Evolutionary conservation across 1,140 invertebrate species (phyloP), one percentile per base, ranked within the genome.

Genomic region (Drosophila malerkotliana): DNA sequence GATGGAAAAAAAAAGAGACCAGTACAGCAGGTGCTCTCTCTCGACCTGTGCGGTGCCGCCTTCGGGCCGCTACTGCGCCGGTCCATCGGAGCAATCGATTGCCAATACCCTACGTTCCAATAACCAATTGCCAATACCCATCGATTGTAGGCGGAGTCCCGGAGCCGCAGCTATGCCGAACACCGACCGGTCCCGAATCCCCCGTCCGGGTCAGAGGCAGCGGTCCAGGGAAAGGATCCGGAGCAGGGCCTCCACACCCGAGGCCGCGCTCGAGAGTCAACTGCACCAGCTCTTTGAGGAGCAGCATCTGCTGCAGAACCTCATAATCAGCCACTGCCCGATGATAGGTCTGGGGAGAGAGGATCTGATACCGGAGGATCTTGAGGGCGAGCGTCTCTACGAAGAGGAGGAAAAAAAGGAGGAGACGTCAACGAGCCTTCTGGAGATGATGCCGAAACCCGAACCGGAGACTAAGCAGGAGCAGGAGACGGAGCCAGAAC

Each of bases 61-160:
- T 63, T 48, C 55, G 34, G 28, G 49, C 37, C 6, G 21, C 82
- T 82, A 82, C 69, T 87, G 82, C 82, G 82, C 82, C 75, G 87
- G 82, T 67, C 79, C 75, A 49, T 18, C 32, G 47, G 57, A 60
- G 34, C 61, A 57, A 76, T 80, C 57, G 48, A 79, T 77, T 54
- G 7, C 41, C 75, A 60, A 79, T 80, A 64, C 44, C 49, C 52
- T 47, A 44, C 41, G 18, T 4, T 18, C n/a, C 59, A 28, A 73
- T 76, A 64, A 66, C 80, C 80, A 84, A 74, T 76, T 59, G 58
- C 62, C 51, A 60, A 56, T 79, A 39, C 30, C 69, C 55, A 26
- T 21, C 21, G 61, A 69, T 64, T 68, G 59, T 73, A 85, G 81
- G 77, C 67, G 80, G 72, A 59, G 62, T 77, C 30, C 39, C 39